Evolutionary conservation across 1,140 invertebrate species (phyloP).

Genomic region (Calliopsis andreniformis): DNA sequence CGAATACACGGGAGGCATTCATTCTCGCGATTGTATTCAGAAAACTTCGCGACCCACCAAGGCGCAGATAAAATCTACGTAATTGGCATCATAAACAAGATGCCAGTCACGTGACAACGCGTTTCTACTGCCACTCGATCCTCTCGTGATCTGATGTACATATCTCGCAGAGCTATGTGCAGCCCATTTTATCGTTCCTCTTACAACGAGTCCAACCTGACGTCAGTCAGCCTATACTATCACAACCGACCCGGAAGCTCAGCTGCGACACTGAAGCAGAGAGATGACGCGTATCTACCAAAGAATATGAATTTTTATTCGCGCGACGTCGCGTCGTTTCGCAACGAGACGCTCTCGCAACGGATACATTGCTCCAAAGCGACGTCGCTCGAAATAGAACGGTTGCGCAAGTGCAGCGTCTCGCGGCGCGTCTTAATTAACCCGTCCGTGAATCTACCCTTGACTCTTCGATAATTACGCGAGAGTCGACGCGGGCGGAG

Average conservation of each 20-base stretch:
- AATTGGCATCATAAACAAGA: slow-evolving; percentile 28
- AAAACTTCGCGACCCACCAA: not conserved
- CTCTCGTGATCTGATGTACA: not conserved
- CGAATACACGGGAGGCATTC: too few relatives aligned
- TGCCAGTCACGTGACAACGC: not conserved
- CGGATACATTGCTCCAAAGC: not conserved
- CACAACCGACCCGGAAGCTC: not conserved
- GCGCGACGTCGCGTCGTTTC: not conserved
- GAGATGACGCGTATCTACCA: too few relatives aligned
- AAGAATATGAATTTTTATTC: too few relatives aligned
- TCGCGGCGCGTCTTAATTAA: slow-evolving; percentile 17
- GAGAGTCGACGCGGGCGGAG: slow-evolving; percentile 18
- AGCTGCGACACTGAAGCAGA: too few relatives aligned
- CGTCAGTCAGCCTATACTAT: not conserved
- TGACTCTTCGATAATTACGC: slow-evolving; percentile 53
- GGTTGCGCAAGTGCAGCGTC: slow-evolving; percentile 6
- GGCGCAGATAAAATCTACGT: slow-evolving; percentile 12
- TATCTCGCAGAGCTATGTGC: not conserved
- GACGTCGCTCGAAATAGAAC: slow-evolving; percentile 27
- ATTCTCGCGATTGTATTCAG: not conserved
- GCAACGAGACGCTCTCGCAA: slow-evolving; percentile 10
- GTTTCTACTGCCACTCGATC: slow-evolving; percentile 16
- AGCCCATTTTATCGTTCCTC: not conserved
- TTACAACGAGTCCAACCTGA: not conserved
- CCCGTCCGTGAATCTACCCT: slow-evolving; percentile 2